Evolutionary conservation across 1,140 invertebrate species (phyloP).

Genomic region (Pissodes strobi): DNA sequence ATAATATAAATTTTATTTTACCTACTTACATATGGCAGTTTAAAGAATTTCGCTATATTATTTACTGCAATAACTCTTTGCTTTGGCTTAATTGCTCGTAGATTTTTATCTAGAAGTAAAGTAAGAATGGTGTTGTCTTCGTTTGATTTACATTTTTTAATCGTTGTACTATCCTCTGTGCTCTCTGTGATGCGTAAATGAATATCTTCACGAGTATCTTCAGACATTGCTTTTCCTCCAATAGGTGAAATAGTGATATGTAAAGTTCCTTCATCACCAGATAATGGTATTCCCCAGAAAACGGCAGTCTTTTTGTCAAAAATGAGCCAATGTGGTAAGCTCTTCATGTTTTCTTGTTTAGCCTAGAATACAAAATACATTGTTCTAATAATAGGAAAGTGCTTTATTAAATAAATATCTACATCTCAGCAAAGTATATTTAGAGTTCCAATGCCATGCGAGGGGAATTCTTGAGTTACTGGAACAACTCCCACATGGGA

Average conservation of each 20-base stretch:
- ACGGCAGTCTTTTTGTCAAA: conserved; percentile 49
- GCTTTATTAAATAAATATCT: too few relatives aligned
- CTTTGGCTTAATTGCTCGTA: conserved; percentile 58
- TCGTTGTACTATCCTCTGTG: conserved; percentile 22
- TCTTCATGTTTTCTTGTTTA: conserved; percentile 40
- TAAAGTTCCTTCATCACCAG: conserved; percentile 44
- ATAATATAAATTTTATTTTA: too few relatives aligned
- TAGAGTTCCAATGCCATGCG: too few relatives aligned
- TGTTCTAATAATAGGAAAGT: too few relatives aligned
- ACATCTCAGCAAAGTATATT: too few relatives aligned
- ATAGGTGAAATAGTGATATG: conserved; percentile 36
- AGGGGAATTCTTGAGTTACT: too few relatives aligned
- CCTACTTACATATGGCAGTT: conserved; percentile 60
- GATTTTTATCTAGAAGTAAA: conserved; percentile 58
- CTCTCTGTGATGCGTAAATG: conserved; percentile 24
- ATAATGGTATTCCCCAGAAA: conserved; percentile 51
- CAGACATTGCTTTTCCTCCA: too few relatives aligned
- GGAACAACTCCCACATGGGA: too few relatives aligned
- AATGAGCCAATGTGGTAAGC: conserved; percentile 51
- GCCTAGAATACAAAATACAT: conserved; percentile 46
- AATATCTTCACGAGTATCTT: conserved; percentile 34
- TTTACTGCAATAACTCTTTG: conserved; percentile 59
- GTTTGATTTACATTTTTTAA: conserved; percentile 40
- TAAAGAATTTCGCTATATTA: conserved; percentile 61
- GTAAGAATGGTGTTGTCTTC: conserved; percentile 54